phyloP scores from a whole-genome alignment of 2,888 invertebrate species.

The Lepetodrilus schrolli region DNA sequence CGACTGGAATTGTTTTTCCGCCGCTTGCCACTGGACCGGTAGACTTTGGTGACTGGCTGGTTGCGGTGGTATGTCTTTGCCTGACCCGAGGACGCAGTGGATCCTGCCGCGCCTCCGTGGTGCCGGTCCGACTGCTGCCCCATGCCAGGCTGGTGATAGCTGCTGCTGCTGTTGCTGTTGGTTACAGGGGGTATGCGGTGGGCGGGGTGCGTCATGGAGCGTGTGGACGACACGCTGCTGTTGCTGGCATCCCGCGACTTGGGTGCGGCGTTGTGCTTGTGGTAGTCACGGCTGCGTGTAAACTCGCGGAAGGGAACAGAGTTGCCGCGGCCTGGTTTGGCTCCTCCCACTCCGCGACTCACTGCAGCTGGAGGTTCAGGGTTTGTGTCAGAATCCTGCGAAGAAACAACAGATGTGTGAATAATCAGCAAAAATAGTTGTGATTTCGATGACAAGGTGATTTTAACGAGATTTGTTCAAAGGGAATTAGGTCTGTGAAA shows the following conservation, averaged over 20 bases:
- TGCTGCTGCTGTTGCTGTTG: slow-evolving; percentile 4
- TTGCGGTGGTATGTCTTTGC: slow-evolving; percentile 18
- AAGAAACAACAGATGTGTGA: slow-evolving; percentile 26
- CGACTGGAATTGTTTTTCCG: slow-evolving; percentile 37
- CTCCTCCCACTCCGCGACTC: slow-evolving; percentile 34
- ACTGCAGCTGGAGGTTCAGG: slow-evolving; percentile 30
- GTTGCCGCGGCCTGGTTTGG: slow-evolving; percentile 35
- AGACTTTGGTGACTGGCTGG: slow-evolving; percentile 30
- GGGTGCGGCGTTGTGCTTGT: slow-evolving; percentile 33
- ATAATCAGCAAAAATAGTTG: no score
- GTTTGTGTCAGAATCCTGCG: slow-evolving; percentile 53
- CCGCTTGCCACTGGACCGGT: slow-evolving; percentile 35
- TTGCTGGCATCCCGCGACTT: slow-evolving; percentile 63
- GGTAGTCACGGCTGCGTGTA: slow-evolving; percentile 37
- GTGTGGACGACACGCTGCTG: slow-evolving; percentile 65
- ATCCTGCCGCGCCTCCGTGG: not conserved
- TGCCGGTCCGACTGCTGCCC: not conserved
- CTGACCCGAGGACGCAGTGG: not conserved
- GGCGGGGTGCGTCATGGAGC: slow-evolving; percentile 42
- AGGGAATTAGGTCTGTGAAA: no score
- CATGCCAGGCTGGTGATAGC: not conserved
- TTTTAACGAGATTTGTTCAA: no score
- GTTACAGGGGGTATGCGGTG: slow-evolving; percentile 16
- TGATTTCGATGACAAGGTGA: no score
- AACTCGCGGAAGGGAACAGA: slow-evolving; percentile 39